Percentiles rank a stretch among this genome's conserved stretches.
These are phyloP conservation scores for Nerophis lumbriciformis DNA, from an alignment of 2,113 vertebrate genomes.

Conservation along the genomic window DNA sequence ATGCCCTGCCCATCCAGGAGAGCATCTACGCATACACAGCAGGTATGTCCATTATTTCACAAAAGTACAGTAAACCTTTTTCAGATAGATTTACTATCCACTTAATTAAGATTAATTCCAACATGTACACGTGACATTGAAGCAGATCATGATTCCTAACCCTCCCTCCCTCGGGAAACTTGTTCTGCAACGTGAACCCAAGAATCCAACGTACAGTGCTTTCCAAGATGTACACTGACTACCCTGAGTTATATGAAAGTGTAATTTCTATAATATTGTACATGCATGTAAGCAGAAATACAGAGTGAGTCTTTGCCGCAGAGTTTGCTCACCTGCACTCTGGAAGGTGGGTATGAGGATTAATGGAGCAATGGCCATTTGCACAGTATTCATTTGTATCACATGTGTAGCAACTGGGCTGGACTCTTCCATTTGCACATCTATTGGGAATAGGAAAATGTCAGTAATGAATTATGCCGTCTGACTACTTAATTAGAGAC, in stretches of 20 bases:
- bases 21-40: constrained; percentile 47
- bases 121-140: too few species aligned
- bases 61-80: background rate
- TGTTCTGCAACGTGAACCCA: too few species aligned
- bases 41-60: background rate
- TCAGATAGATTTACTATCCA: too few species aligned
- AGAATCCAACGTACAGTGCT: too few species aligned
- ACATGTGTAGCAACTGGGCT: constrained; percentile 89
- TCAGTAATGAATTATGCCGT: background rate
- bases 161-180: too few species aligned
- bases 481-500: too few species aligned
- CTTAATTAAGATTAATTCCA: too few species aligned
- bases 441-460: constrained; percentile 24
- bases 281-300: background rate
- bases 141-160: too few species aligned
- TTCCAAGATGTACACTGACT: too few species aligned
- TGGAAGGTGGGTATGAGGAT: constrained; percentile 74
- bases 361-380: constrained; percentile 84
- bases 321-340: constrained; percentile 79
- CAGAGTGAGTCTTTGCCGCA: background rate
- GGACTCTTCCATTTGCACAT: constrained; percentile 78
- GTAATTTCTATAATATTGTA: too few species aligned
- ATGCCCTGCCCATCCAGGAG: constrained; percentile 60
- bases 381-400: constrained; percentile 78
- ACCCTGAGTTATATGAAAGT: too few species aligned